These are phyloP conservation scores for Sebastes taczanowskii DNA, from an alignment of 2,797 vertebrate genomes.

Conservation along the genomic window DNA sequence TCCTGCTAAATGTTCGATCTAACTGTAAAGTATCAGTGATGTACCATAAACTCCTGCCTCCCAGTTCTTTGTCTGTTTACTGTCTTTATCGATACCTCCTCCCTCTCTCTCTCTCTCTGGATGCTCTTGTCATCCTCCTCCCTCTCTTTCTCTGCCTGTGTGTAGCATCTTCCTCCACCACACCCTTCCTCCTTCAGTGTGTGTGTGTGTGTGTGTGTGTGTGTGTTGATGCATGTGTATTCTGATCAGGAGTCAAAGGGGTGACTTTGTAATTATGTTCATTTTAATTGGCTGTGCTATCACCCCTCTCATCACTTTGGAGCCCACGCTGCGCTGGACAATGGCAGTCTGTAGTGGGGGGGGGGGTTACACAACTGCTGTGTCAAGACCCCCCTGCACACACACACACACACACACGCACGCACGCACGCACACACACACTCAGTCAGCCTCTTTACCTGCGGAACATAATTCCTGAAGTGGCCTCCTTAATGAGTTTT, in stretches of 20 bases:
- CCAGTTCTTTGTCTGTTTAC: neutral
- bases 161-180: slow-evolving; percentile 4
- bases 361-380: slow-evolving; percentile 48
- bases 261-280: slow-evolving; percentile 90
- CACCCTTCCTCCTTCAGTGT: slow-evolving; percentile 13
- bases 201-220: slow-evolving; percentile 49
- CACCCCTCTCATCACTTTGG: slow-evolving; percentile 80
- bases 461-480: slow-evolving; percentile 76
- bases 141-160: neutral
- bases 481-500: slow-evolving; percentile 83
- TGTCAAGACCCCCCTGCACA: slow-evolving; percentile 33
- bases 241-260: slow-evolving; percentile 84
- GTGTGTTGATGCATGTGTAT: slow-evolving; percentile 69
- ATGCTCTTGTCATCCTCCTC: neutral
- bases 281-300: slow-evolving; percentile 89
- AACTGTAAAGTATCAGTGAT: neutral
- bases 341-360: slow-evolving; percentile 65
- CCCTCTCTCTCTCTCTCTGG: neutral
- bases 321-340: slow-evolving; percentile 77
- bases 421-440: slow-evolving; percentile 45
- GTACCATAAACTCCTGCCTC: neutral
- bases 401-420: slow-evolving; percentile 21
- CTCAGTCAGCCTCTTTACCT: slow-evolving; percentile 67
- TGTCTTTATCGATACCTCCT: neutral
- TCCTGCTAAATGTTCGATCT: no score